Evolutionary conservation across 2,797 vertebrate species (phyloP).

Genomic region (Erithacus rubecula): DNA sequence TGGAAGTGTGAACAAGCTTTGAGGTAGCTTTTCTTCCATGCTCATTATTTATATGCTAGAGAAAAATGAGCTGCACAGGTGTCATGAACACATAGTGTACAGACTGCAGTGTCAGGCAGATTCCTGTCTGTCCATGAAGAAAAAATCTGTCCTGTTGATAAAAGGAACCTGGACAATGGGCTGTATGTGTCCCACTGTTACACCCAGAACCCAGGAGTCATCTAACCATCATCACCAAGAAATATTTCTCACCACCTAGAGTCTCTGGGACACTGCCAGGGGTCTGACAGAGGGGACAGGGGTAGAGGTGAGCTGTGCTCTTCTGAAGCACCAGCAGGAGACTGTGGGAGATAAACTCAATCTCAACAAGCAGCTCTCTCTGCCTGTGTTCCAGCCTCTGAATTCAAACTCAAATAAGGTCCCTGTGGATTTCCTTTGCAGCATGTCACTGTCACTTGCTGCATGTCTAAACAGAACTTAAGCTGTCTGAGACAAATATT

Average conservation of each 20-base stretch:
- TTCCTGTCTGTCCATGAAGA: not conserved
- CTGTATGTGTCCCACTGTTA: not conserved
- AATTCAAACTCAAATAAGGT: not conserved
- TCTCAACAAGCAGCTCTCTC: not conserved
- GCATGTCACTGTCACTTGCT: not conserved
- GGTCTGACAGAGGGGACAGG: not conserved
- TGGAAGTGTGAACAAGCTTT: not conserved
- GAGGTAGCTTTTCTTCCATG: not conserved
- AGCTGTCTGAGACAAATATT: not conserved
- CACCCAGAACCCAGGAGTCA: not conserved
- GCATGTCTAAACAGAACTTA: not conserved
- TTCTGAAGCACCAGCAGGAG: not conserved
- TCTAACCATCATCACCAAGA: not conserved
- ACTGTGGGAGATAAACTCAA: not conserved
- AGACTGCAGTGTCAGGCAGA: not conserved
- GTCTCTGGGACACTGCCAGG: not conserved
- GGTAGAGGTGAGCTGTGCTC: not conserved
- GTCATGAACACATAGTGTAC: not conserved
- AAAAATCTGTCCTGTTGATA: not conserved
- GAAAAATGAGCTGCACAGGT: not conserved
- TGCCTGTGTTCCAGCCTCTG: not conserved
- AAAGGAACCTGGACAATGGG: not conserved
- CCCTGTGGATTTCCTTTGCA: not conserved
- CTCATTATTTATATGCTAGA: not conserved
- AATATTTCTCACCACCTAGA: not conserved